Evolutionary conservation across 2,888 invertebrate genomes (phyloP).

Genomic region (Scaptomyza parva): DNA sequence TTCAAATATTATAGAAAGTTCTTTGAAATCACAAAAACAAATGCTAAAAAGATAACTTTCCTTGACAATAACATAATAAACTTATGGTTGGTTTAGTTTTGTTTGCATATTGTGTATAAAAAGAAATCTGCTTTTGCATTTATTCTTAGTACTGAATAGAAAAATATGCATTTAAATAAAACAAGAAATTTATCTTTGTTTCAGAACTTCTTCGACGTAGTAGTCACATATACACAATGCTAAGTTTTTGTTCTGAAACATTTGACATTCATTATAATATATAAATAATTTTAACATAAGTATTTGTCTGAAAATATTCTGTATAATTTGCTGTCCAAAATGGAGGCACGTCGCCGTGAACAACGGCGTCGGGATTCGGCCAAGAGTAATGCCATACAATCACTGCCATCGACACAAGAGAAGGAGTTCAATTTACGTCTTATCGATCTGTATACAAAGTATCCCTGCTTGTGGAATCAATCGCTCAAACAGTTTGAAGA

Average conservation of each 20-base stretch:
- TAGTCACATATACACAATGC: neutral
- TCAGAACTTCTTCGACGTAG: neutral
- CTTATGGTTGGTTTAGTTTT: neutral
- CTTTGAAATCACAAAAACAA: neutral
- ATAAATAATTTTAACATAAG: neutral
- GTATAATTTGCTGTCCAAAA: neutral
- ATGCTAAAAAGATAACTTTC: too few relatives aligned
- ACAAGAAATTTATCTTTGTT: too few relatives aligned
- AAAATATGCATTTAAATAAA: neutral
- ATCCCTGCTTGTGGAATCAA: slow-evolving; percentile 57
- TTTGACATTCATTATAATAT: neutral
- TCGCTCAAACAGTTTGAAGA: slow-evolving; percentile 21
- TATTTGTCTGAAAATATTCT: neutral
- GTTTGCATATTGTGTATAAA: neutral
- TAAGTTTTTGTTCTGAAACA: neutral
- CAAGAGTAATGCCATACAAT: slow-evolving; percentile 40
- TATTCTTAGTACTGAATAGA: neutral
- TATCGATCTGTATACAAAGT: slow-evolving; percentile 42
- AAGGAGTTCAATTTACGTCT: slow-evolving; percentile 47
- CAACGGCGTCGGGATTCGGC: slow-evolving; percentile 54
- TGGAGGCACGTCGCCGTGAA: slow-evolving; percentile 51
- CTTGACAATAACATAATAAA: too few relatives aligned
- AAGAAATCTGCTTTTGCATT: neutral
- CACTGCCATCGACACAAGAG: slow-evolving; percentile 53
- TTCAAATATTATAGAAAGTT: neutral